These are phyloP conservation scores for Gisinianus flammeolus DNA, from an alignment of 2,888 invertebrate species.

Conservation along the genomic window DNA sequence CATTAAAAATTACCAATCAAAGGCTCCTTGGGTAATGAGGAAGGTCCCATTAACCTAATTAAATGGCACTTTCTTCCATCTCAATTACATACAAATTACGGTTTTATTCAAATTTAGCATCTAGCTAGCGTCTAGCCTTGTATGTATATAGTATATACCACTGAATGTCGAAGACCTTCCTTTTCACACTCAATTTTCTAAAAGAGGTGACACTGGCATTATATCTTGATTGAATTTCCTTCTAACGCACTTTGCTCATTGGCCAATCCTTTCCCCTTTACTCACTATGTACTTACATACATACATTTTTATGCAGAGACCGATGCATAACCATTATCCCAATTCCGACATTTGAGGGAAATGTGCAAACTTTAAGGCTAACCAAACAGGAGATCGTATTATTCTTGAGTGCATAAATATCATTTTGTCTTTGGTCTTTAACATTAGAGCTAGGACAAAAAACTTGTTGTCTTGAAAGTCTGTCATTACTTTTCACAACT, in stretches of 20 bases:
- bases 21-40: not conserved
- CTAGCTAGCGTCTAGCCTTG: not conserved
- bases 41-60: constrained; percentile 9
- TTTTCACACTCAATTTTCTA: not conserved
- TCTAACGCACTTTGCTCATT: not conserved
- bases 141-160: not conserved
- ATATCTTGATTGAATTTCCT: not conserved
- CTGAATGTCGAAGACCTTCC: not conserved
- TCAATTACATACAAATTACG: constrained; percentile 24
- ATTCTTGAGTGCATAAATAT: too few species aligned
- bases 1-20: not conserved
- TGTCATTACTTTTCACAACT: too few species aligned
- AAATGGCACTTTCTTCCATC: constrained; percentile 12
- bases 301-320: not conserved
- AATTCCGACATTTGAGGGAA: not conserved
- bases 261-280: not conserved
- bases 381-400: not conserved
- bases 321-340: not conserved
- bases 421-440: too few species aligned
- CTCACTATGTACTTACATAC: not conserved
- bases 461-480: too few species aligned
- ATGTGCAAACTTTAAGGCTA: not conserved
- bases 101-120: constrained; percentile 12
- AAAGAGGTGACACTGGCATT: not conserved
- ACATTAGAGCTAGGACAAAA: too few species aligned